Conservation (phyloP, 30 jellyfish, hydroid and myxozoan genomes). For the Aurelia aurita region DNA sequence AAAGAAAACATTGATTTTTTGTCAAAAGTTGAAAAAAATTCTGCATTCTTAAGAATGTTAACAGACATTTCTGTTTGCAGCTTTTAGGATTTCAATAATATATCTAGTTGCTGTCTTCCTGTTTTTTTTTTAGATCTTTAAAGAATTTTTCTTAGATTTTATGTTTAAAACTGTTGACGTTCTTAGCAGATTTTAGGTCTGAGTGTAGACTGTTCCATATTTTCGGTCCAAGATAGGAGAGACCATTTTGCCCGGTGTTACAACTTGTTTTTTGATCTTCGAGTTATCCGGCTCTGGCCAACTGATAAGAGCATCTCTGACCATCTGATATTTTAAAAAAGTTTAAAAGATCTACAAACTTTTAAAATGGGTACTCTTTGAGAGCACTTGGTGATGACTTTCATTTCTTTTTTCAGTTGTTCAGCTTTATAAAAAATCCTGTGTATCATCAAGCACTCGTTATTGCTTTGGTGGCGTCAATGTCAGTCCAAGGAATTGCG, state of each 20-base stretch:
- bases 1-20: not conserved
- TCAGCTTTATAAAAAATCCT: constrained; percentile 81
- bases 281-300: not conserved
- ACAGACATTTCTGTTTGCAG: too few species aligned
- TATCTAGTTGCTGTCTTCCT: not conserved
- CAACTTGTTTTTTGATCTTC: not conserved
- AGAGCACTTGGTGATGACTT: not conserved
- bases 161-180: too few species aligned
- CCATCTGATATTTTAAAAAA: not conserved
- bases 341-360: too few species aligned
- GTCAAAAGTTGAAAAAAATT: not conserved
- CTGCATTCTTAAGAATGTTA: not conserved
- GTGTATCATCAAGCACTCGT: constrained; percentile 78
- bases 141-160: too few species aligned
- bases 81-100: not conserved
- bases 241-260: not conserved
- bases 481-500: constrained; percentile 88
- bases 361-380: too few species aligned
- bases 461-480: constrained; percentile 74
- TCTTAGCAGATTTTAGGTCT: constrained; percentile 9
- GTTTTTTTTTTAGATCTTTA: not conserved
- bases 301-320: not conserved
- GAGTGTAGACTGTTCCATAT: constrained; percentile 2
- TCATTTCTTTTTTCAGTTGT: constrained; percentile 57
- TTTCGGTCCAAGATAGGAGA: not conserved